phyloP scores from a whole-genome alignment of 2,113 vertebrate genomes.

The Ctenomys sociabilis region DNA sequence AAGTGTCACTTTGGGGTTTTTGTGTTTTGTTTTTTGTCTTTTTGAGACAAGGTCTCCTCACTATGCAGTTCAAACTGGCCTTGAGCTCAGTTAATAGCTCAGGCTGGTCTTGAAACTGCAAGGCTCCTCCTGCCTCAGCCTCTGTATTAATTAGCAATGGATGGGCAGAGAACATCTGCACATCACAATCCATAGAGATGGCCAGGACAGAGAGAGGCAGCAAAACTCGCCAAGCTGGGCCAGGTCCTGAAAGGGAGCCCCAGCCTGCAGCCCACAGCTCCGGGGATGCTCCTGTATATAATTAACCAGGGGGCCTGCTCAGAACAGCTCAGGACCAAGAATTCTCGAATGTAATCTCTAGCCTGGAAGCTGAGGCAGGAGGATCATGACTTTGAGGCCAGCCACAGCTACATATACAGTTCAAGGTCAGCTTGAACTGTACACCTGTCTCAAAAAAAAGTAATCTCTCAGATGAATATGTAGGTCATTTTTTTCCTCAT shows the following conservation, averaged over 20 bases:
- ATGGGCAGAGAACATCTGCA: neutral
- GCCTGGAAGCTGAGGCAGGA: neutral
- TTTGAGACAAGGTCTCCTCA: no score
- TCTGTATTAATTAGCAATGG: neutral
- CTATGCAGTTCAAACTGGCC: no score
- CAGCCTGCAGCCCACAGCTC: neutral
- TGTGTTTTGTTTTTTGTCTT: no score
- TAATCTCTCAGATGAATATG: neutral
- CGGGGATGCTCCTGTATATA: neutral
- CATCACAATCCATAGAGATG: neutral
- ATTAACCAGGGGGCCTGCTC: neutral
- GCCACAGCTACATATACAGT: neutral
- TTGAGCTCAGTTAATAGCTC: no score
- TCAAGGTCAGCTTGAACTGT: neutral
- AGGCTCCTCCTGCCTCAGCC: no score
- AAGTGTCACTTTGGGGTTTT: neutral
- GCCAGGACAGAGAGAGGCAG: neutral
- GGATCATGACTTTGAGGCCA: neutral
- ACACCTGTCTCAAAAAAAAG: neutral
- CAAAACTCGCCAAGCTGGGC: neutral
- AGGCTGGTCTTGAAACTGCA: no score
- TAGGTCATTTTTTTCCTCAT: neutral
- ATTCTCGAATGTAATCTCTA: constrained; percentile 2
- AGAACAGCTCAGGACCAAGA: neutral
- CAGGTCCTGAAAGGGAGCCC: neutral